Conservation (phyloP, 2,888 invertebrate genomes). For the Poecilus cupreus region DNA sequence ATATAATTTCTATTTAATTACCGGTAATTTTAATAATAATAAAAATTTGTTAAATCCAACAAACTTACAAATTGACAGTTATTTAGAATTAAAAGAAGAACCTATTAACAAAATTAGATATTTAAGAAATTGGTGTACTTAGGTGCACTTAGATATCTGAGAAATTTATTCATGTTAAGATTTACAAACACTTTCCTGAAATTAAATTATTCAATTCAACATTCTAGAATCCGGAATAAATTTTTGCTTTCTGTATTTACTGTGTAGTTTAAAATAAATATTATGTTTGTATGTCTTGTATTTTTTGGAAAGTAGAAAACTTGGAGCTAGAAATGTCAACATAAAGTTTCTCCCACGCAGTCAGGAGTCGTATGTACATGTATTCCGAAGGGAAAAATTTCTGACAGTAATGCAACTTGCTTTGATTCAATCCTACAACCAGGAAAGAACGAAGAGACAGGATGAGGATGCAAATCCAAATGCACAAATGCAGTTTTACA, state of each 20-base stretch:
- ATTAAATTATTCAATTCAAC: too few relatives aligned
- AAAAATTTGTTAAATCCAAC: too few relatives aligned
- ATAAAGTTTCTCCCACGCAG: slow-evolving; percentile 27
- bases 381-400: slow-evolving; percentile 3
- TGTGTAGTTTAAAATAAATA: slow-evolving; percentile 27
- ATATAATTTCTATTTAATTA: too few relatives aligned
- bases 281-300: slow-evolving; percentile 16
- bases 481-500: slow-evolving; percentile 14
- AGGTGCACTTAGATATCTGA: too few relatives aligned
- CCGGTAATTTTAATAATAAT: too few relatives aligned
- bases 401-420: slow-evolving; percentile 28
- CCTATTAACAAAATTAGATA: too few relatives aligned
- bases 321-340: slow-evolving; percentile 34
- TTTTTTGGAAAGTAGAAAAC: slow-evolving; percentile 21
- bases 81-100: too few relatives aligned
- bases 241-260: neutral
- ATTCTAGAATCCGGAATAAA: too few relatives aligned
- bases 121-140: too few relatives aligned
- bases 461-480: slow-evolving; percentile 17
- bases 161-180: too few relatives aligned
- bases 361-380: slow-evolving; percentile 21
- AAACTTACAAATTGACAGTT: too few relatives aligned
- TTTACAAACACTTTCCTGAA: too few relatives aligned
- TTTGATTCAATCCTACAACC: slow-evolving; percentile 19
- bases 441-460: slow-evolving; percentile 9